Evolutionary conservation across 2,888 invertebrate genomes (phyloP).

Genomic region (Ametastegia equiseti): DNA sequence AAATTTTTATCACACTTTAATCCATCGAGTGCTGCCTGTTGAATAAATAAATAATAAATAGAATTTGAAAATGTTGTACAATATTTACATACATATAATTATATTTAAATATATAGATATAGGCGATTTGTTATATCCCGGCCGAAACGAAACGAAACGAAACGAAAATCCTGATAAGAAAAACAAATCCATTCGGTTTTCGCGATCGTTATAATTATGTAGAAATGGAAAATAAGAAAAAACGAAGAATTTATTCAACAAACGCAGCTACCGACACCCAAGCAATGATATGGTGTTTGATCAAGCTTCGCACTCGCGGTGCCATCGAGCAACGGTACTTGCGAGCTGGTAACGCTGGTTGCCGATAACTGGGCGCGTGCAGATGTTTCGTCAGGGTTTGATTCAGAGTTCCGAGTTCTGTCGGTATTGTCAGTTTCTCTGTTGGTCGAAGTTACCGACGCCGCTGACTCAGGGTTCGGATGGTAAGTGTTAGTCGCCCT

Average conservation of each 20-base stretch:
- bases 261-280: conserved; percentile 71
- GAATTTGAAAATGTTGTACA: not conserved
- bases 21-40: not conserved
- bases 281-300: conserved; percentile 68
- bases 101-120: too few species aligned
- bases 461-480: not conserved
- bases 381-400: not conserved
- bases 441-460: not conserved
- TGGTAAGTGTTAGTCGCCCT: conserved; percentile 20
- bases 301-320: conserved; percentile 68
- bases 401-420: conserved; percentile 29
- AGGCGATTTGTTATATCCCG: too few species aligned
- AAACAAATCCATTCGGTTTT: not conserved
- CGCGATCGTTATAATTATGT: not conserved
- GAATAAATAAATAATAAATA: not conserved
- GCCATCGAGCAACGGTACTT: conserved; percentile 62
- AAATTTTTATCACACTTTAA: too few species aligned
- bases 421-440: conserved; percentile 31
- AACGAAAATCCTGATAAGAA: not conserved
- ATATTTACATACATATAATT: too few species aligned
- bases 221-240: not conserved
- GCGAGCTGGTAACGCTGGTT: conserved; percentile 53
- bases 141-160: too few species aligned
- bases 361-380: conserved; percentile 44
- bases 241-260: conserved; percentile 61